Conservation (phyloP, 2,888 invertebrate genomes). For the Octodonta nipae region DNA sequence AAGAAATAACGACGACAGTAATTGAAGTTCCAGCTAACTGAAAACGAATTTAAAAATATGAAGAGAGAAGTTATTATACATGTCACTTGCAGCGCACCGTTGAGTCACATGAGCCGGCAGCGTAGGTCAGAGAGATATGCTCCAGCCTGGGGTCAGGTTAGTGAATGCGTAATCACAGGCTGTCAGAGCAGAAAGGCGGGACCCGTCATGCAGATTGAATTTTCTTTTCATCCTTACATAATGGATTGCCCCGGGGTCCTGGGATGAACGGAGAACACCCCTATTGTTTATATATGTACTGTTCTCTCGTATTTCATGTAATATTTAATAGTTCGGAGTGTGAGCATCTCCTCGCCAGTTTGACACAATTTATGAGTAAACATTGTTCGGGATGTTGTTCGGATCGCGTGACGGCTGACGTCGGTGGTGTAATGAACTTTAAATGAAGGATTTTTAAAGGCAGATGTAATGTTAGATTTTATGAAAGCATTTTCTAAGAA, state of each 20-base stretch:
- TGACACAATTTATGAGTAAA: neutral
- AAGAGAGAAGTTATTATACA: constrained; percentile 30
- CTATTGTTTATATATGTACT: constrained; percentile 27
- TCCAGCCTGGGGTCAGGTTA: constrained; percentile 31
- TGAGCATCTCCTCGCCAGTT: constrained; percentile 1
- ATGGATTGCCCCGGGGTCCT: constrained; percentile 31
- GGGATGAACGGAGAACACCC: constrained; percentile 25
- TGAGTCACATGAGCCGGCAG: constrained; percentile 26
- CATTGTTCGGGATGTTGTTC: too few species aligned
- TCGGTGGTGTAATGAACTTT: too few species aligned
- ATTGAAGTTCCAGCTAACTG: constrained; percentile 8
- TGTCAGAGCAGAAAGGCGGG: constrained; percentile 35
- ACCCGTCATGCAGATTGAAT: constrained; percentile 36
- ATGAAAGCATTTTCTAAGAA: too few species aligned
- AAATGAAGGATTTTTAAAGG: too few species aligned
- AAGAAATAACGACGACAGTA: constrained; percentile 3
- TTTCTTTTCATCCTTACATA: constrained; percentile 37
- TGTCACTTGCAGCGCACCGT: constrained; percentile 32
- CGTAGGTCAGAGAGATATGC: constrained; percentile 19
- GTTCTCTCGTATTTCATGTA: constrained; percentile 8
- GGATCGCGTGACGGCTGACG: too few species aligned
- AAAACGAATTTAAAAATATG: constrained; percentile 17
- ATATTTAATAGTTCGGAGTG: constrained; percentile 8
- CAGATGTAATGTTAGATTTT: too few species aligned
- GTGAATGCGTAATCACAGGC: constrained; percentile 36